These are phyloP conservation scores for Schizotus pectinicornis DNA, from an alignment of 2,888 invertebrate genomes.

Conservation along the genomic window DNA sequence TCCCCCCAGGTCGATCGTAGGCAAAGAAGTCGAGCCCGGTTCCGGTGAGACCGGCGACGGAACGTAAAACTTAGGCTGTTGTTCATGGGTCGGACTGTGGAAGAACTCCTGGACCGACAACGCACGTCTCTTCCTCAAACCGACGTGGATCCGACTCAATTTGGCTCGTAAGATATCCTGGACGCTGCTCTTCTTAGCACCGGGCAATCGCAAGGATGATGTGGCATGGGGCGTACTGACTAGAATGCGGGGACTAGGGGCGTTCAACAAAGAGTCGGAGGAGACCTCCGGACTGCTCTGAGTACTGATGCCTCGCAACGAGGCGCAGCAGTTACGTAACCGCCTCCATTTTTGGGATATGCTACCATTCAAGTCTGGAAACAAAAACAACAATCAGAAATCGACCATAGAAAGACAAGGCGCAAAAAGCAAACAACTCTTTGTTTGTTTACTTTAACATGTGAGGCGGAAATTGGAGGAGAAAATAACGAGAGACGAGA, in stretches of 20 bases:
- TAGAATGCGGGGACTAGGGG: conserved; percentile 58
- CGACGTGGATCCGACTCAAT: conserved; percentile 73
- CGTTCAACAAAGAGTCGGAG: conserved; percentile 62
- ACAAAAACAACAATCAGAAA: conserved; percentile 37
- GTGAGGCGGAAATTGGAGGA: no score
- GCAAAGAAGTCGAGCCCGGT: conserved; percentile 40
- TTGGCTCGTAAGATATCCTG: conserved; percentile 70
- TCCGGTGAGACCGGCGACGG: conserved; percentile 63
- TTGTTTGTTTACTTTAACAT: conserved; percentile 17
- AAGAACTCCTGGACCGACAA: conserved; percentile 74
- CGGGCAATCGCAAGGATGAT: conserved; percentile 60
- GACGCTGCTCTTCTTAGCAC: conserved; percentile 61
- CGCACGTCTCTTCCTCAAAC: conserved; percentile 69
- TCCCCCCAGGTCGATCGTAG: conserved; percentile 28
- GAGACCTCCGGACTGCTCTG: conserved; percentile 63
- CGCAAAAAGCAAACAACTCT: background rate
- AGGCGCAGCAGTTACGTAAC: conserved; percentile 71
- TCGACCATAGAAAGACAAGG: background rate
- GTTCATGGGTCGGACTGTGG: conserved; percentile 54
- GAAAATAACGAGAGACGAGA: no score
- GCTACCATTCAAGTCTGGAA: conserved; percentile 74
- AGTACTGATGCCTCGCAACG: conserved; percentile 60
- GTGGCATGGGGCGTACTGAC: conserved; percentile 55
- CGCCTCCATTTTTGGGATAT: conserved; percentile 78
- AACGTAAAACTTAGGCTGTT: conserved; percentile 73